A percentile compares a stretch with the other conserved stretches of the same genome.
Conservation (phyloP, 2,113 vertebrate genomes). For the Oenanthe oenanthe region DNA sequence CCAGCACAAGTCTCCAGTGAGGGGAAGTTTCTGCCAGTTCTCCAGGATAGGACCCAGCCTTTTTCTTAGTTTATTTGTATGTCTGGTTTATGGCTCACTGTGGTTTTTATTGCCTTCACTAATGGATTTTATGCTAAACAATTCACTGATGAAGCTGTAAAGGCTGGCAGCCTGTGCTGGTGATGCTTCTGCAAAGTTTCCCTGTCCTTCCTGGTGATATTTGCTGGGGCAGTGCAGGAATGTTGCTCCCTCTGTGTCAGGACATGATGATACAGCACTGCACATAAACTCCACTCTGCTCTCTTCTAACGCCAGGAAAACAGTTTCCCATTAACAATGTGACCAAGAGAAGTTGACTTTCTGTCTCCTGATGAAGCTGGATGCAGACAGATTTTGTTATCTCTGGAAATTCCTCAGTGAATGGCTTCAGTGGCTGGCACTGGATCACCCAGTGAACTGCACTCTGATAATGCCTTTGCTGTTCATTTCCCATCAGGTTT, state of each 20-base stretch:
- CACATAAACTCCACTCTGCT: background rate
- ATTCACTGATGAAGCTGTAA: background rate
- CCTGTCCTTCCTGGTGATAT: background rate
- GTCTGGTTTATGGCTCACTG: background rate
- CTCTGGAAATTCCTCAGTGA: background rate
- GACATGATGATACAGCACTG: fast-evolving
- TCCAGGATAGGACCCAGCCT: background rate
- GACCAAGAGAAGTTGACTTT: background rate
- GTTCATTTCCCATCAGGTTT: background rate
- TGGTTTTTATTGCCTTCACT: background rate
- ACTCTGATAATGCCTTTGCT: background rate
- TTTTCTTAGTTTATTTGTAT: background rate
- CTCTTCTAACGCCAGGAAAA: background rate
- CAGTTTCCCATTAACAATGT: background rate
- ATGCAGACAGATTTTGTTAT: background rate
- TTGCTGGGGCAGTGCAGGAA: background rate
- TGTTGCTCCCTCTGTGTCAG: background rate
- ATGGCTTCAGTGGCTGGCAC: background rate
- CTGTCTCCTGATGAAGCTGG: background rate
- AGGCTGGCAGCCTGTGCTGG: background rate
- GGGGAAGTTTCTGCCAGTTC: background rate
- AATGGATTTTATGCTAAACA: background rate
- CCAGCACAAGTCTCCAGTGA: background rate
- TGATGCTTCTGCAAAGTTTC: background rate
- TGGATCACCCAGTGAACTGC: background rate